A percentile compares a stretch with the other conserved stretches of the same genome.
phyloP scores from a whole-genome alignment of 2,888 invertebrate species.

The Myathropa florea region DNA sequence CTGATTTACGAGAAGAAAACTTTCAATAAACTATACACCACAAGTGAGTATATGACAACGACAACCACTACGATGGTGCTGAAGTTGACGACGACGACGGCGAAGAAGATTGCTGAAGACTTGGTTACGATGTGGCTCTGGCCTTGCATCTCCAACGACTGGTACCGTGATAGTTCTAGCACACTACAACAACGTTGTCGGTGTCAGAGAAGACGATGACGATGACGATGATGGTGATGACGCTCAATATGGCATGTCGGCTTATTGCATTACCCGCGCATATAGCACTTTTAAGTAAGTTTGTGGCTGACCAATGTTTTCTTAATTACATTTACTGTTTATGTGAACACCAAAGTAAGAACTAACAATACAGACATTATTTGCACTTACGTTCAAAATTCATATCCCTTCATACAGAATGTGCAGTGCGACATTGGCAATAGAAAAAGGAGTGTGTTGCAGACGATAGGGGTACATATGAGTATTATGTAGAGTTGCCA shows the following conservation, averaged over 20 bases:
- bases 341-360: constrained; percentile 69
- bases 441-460: constrained; percentile 28
- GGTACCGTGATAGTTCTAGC: neutral
- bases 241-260: constrained; percentile 60
- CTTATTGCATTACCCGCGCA: constrained; percentile 69
- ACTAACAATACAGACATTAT: constrained; percentile 69
- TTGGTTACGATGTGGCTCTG: constrained; percentile 21
- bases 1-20: constrained; percentile 72
- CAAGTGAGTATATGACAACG: constrained; percentile 47
- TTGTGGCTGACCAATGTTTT: constrained; percentile 72
- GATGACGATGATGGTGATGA: constrained; percentile 68
- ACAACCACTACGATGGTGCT: neutral
- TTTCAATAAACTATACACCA: constrained; percentile 68
- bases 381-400: constrained; percentile 68
- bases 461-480: constrained; percentile 35
- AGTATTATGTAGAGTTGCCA: constrained; percentile 40
- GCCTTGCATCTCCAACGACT: constrained; percentile 14
- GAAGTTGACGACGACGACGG: constrained; percentile 16
- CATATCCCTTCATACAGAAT: constrained; percentile 45
- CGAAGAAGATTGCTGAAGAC: constrained; percentile 50
- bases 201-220: constrained; percentile 50
- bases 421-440: constrained; percentile 17
- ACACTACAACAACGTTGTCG: neutral
- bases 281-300: constrained; percentile 72
- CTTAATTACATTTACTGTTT: constrained; percentile 72